Conservation (phyloP, 2,113 vertebrate species). For the Pangasianodon gigas region DNA sequence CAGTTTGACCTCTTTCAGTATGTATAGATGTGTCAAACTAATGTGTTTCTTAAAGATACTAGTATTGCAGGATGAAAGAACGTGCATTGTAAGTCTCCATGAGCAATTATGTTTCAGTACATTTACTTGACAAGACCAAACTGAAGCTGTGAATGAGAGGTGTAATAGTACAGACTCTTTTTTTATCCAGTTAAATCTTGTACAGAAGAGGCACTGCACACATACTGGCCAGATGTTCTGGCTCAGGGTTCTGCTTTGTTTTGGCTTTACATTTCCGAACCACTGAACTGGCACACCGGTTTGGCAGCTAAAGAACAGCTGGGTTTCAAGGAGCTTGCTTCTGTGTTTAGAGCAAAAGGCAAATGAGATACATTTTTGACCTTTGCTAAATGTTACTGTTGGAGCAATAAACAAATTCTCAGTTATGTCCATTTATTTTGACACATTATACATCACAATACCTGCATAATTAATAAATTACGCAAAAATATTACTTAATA, state of each 20-base stretch:
- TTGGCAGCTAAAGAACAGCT: conserved; percentile 29
- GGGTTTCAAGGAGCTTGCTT: conserved; percentile 15
- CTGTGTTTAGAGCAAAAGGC: conserved; percentile 26
- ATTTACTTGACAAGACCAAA: conserved; percentile 41
- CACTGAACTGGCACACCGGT: conserved; percentile 40
- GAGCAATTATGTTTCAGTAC: conserved; percentile 18
- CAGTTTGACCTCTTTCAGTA: not conserved
- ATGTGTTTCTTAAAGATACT: not conserved
- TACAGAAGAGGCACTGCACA: conserved; percentile 10
- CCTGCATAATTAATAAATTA: not conserved
- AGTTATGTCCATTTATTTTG: not conserved
- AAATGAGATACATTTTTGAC: conserved; percentile 39
- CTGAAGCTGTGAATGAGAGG: conserved; percentile 46
- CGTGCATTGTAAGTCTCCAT: not conserved
- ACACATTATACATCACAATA: not conserved
- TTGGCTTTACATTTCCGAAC: conserved; percentile 46
- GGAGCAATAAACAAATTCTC: conserved; percentile 31
- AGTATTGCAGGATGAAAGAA: too few relatives aligned
- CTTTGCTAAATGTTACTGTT: conserved; percentile 11
- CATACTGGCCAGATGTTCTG: conserved; percentile 51
- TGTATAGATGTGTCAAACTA: not conserved
- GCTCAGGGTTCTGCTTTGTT: conserved; percentile 50
- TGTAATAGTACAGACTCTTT: conserved; percentile 44
- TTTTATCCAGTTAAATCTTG: conserved; percentile 22
- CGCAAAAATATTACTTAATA: not conserved